phyloP scores from a whole-genome alignment of 2,888 invertebrate species.

The Dasypolia templi region DNA sequence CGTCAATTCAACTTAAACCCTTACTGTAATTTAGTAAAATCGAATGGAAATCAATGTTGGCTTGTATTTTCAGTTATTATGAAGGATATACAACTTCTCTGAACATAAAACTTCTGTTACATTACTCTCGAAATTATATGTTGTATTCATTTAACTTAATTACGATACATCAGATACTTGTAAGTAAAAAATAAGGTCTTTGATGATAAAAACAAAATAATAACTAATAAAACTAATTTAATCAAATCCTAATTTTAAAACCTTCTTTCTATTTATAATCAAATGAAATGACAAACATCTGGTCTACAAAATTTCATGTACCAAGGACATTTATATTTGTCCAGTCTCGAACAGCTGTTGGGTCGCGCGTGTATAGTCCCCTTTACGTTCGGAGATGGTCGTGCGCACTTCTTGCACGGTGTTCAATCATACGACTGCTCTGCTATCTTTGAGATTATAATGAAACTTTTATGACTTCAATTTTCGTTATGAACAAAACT shows the following conservation, averaged over 20 bases:
- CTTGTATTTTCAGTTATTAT: slow-evolving; percentile 22
- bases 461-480: slow-evolving; percentile 87
- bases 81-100: too few species aligned
- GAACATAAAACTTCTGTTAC: slow-evolving; percentile 14
- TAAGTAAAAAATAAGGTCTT: background rate
- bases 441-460: slow-evolving; percentile 88
- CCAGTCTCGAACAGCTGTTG: slow-evolving; percentile 61
- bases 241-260: slow-evolving; percentile 44
- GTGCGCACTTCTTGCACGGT: slow-evolving; percentile 81
- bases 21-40: slow-evolving; percentile 4
- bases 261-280: slow-evolving; percentile 62
- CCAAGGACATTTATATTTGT: slow-evolving; percentile 70
- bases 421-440: slow-evolving; percentile 87
- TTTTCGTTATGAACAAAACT: slow-evolving; percentile 80
- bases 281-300: slow-evolving; percentile 63
- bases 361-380: slow-evolving; percentile 69
- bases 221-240: slow-evolving; percentile 2
- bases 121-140: slow-evolving; percentile 2
- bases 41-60: background rate
- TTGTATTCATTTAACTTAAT: slow-evolving; percentile 2
- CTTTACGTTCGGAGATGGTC: slow-evolving; percentile 76
- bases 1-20: slow-evolving; percentile 4
- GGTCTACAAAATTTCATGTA: slow-evolving; percentile 63
- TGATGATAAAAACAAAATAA: background rate
- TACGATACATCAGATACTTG: background rate